phyloP scores from a whole-genome alignment of 2,888 invertebrate species.

The Spodoptera littoralis region DNA sequence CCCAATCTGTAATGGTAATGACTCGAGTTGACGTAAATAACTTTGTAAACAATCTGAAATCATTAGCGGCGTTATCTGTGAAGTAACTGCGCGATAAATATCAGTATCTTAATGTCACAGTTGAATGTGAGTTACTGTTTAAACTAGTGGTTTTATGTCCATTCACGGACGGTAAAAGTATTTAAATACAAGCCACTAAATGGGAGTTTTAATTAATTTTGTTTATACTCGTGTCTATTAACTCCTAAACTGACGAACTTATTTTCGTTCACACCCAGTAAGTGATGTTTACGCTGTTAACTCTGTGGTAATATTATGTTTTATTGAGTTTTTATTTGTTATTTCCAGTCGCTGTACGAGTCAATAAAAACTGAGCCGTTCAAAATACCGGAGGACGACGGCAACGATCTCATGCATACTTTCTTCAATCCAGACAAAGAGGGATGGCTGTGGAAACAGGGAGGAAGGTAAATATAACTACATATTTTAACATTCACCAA shows the following conservation, averaged over 20 bases:
- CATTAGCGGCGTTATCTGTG: conserved; percentile 52
- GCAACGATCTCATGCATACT: conserved; percentile 99
- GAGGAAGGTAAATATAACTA: conserved; percentile 88
- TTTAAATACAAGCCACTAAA: conserved; percentile 44
- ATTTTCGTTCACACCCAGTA: conserved; percentile 37
- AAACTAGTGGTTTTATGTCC: conserved; percentile 46
- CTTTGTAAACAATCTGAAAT: conserved; percentile 49
- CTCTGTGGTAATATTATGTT: conserved; percentile 15
- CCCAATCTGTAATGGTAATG: conserved; percentile 36
- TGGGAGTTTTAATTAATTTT: conserved; percentile 41
- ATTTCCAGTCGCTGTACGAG: conserved; percentile 96
- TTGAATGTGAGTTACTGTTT: conserved; percentile 50
- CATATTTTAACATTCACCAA: background rate
- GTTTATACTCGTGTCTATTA: conserved; percentile 39
- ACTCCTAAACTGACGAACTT: conserved; percentile 29
- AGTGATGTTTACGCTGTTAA: conserved; percentile 30
- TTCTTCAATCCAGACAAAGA: conserved; percentile 99
- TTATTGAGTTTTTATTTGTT: conserved; percentile 37
- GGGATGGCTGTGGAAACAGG: conserved; percentile 99
- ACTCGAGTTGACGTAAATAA: conserved; percentile 51
- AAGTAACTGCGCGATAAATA: conserved; percentile 47
- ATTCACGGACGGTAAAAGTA: conserved; percentile 33
- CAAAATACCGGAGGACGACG: conserved; percentile 99
- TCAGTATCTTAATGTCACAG: conserved; percentile 54
- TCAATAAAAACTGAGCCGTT: conserved; percentile 99